These are phyloP conservation scores for Gobius niger DNA, from an alignment of 2,113 vertebrate species.

Conservation along the genomic window DNA sequence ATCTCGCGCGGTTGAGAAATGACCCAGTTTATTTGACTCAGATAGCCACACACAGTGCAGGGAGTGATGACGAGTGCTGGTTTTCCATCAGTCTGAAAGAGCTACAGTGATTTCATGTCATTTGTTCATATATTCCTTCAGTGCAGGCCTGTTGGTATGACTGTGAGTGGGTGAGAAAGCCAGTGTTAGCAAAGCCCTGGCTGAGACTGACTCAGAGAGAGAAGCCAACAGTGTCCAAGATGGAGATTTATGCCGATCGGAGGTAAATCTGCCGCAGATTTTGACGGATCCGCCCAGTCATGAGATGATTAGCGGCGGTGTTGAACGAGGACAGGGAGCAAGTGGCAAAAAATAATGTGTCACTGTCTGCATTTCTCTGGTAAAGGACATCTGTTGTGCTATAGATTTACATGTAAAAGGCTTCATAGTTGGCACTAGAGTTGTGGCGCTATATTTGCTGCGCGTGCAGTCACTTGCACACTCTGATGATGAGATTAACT, in stretches of 20 bases:
- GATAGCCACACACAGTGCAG: not conserved
- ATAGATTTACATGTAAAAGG: constrained; percentile 10
- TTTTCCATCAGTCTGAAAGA: not conserved
- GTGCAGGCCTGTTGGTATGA: constrained; percentile 30
- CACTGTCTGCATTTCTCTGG: constrained; percentile 11
- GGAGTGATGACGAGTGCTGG: not conserved
- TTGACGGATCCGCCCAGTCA: constrained; percentile 16
- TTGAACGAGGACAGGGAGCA: constrained; percentile 19
- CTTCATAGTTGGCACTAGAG: not conserved
- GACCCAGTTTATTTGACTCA: not conserved
- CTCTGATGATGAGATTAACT: constrained; percentile 65
- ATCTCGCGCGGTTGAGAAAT: constrained; percentile 4
- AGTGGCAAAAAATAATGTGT: constrained; percentile 17
- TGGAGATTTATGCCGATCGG: constrained; percentile 41
- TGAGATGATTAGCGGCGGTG: constrained; percentile 29
- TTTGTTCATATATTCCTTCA: not conserved
- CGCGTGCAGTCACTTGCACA: not conserved
- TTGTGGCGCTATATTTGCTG: constrained; percentile 3
- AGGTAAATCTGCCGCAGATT: constrained; percentile 31
- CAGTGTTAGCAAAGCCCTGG: constrained; percentile 43
- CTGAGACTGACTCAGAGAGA: constrained; percentile 50
- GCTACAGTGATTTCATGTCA: not conserved
- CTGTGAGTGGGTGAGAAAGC: constrained; percentile 56
- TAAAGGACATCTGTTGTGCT: constrained; percentile 4
- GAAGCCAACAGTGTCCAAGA: constrained; percentile 33